Evolutionary conservation across 2,888 invertebrate species (phyloP).

Genomic region (Cryptus viduatorius): DNA sequence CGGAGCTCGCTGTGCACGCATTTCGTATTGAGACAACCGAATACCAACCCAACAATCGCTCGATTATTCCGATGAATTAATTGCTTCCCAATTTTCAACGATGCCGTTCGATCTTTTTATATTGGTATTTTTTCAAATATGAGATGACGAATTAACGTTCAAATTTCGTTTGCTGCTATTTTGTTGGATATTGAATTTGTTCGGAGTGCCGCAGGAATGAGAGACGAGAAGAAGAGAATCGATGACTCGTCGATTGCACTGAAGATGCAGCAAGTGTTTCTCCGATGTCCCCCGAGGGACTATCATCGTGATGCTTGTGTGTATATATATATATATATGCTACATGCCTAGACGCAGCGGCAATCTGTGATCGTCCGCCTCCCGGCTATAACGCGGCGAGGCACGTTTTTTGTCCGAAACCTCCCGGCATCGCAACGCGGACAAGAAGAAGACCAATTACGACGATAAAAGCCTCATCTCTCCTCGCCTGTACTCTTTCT

Average conservation of each 20-base stretch:
- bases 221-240: constrained; percentile 36
- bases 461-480: constrained; percentile 74
- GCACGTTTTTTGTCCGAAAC: constrained; percentile 67
- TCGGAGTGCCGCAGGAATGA: background rate
- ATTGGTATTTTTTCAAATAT: background rate
- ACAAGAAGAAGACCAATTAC: constrained; percentile 82
- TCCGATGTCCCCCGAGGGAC: constrained; percentile 16
- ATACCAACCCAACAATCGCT: background rate
- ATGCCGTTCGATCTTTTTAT: background rate
- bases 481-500: constrained; percentile 53
- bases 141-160: background rate
- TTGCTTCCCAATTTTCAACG: background rate
- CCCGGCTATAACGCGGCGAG: constrained; percentile 43
- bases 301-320: constrained; percentile 7
- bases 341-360: constrained; percentile 9
- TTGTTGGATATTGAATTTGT: background rate
- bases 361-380: constrained; percentile 50
- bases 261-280: constrained; percentile 38
- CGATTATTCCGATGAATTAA: constrained; percentile 48
- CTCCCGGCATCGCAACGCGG: constrained; percentile 75
- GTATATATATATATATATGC: background rate
- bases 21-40: constrained; percentile 15
- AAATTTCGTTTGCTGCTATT: background rate
- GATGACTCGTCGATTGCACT: constrained; percentile 62
- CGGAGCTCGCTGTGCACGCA: constrained; percentile 36